Evolutionary conservation across 1,140 invertebrate genomes (phyloP).

Genomic region (Drosophila gunungcola): DNA sequence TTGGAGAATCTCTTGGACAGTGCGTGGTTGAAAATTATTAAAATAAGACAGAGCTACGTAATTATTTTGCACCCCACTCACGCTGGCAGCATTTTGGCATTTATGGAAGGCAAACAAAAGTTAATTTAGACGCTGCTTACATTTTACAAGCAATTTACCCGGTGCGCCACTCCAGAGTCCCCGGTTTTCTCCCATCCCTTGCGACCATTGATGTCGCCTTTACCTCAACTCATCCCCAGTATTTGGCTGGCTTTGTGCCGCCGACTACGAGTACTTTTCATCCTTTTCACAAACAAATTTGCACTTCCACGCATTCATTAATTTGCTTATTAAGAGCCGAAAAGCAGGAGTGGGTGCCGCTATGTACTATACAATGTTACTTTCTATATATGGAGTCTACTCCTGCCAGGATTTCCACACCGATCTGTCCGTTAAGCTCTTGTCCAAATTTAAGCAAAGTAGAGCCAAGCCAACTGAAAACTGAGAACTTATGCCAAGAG

Average conservation of each 20-base stretch:
- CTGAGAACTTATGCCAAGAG: constrained; percentile 57
- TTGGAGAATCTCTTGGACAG: constrained; percentile 18
- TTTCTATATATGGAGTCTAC: not conserved
- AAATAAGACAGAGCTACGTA: constrained; percentile 79
- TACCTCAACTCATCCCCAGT: constrained; percentile 9
- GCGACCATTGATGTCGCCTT: constrained; percentile 56
- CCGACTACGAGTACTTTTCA: constrained; percentile 43
- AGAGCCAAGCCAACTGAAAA: constrained; percentile 27
- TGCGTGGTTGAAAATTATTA: constrained; percentile 59
- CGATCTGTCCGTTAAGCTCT: constrained; percentile 12
- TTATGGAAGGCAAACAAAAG: constrained; percentile 83
- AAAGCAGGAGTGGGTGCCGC: not conserved
- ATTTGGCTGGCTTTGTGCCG: constrained; percentile 35
- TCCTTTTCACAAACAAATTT: constrained; percentile 76
- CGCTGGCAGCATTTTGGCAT: constrained; percentile 22
- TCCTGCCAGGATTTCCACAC: not conserved
- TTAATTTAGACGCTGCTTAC: constrained; percentile 82
- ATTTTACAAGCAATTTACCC: constrained; percentile 82
- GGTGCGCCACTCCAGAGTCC: constrained; percentile 9
- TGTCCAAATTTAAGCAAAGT: constrained; percentile 28
- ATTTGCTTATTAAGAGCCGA: constrained; percentile 65
- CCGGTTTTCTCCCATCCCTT: not conserved
- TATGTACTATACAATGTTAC: constrained; percentile 24
- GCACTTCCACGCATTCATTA: constrained; percentile 78
- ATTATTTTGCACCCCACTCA: constrained; percentile 57